Conservation (phyloP, 2,797 vertebrate species). For the Tarsius wallacei region DNA sequence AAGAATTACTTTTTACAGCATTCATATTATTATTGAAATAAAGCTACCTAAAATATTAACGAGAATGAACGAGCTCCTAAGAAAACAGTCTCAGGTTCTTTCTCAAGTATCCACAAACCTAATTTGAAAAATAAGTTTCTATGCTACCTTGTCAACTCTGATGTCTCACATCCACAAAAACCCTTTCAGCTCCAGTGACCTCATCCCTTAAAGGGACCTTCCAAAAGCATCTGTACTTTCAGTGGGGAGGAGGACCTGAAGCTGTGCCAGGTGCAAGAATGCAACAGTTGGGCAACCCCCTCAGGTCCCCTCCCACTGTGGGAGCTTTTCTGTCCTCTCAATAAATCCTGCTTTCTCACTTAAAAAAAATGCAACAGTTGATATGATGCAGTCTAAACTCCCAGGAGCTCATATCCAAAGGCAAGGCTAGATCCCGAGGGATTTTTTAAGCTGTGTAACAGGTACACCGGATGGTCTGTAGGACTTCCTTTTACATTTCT, state of each 20-base stretch:
- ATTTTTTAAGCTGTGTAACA: no score
- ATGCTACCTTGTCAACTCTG: not conserved
- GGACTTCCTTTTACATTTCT: not conserved
- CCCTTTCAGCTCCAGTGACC: not conserved
- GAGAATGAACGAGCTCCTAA: not conserved
- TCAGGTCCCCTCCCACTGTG: no score
- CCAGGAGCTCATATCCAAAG: no score
- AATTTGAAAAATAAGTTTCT: not conserved
- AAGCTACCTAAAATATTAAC: not conserved
- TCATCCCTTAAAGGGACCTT: not conserved
- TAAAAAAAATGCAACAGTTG: no score
- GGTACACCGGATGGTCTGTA: no score
- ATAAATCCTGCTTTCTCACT: no score
- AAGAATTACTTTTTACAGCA: not conserved
- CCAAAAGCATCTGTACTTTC: not conserved
- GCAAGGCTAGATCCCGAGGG: no score
- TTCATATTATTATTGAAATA: not conserved
- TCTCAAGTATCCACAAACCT: not conserved
- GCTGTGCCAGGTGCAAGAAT: not conserved
- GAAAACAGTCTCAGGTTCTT: not conserved
- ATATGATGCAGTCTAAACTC: no score
- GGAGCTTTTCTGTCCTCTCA: no score
- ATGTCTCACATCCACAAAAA: not conserved
- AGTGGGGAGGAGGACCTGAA: not conserved
- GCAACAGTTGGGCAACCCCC: no score